Percentiles rank a stretch among this genome's conserved stretches.
Conservation (phyloP, 2,888 invertebrate species). For the Piscicola geometra region DNA sequence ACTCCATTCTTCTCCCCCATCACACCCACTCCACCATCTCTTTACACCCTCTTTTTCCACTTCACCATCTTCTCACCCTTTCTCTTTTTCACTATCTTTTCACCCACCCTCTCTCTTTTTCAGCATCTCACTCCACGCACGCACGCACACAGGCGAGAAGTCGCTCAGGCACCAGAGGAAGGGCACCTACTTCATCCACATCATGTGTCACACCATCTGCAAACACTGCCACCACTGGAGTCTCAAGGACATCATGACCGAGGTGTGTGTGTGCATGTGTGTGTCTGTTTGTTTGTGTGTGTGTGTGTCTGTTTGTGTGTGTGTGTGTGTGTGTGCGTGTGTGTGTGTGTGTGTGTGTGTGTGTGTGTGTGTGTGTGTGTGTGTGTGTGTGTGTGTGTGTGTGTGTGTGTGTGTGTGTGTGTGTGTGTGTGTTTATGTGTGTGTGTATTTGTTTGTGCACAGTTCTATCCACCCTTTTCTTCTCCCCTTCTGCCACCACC, state of each 20-base stretch:
- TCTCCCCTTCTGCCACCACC: no score
- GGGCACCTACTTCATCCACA: slow-evolving; percentile 28
- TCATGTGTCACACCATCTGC: not conserved
- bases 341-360: no score
- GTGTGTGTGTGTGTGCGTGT: no score
- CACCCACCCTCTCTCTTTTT: not conserved
- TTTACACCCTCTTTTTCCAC: not conserved
- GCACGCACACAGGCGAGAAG: slow-evolving; percentile 1
- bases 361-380: no score
- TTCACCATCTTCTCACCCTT: not conserved
- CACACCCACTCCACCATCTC: not conserved
- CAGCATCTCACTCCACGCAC: not conserved
- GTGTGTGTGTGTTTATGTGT: not conserved
- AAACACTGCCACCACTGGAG: slow-evolving; percentile 13
- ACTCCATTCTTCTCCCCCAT: not conserved
- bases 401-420: not conserved
- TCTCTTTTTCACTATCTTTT: not conserved
- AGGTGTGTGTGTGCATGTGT: not conserved
- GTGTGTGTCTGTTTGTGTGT: no score
- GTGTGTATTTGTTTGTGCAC: no score
- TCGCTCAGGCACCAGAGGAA: slow-evolving; percentile 9
- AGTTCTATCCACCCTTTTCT: no score
- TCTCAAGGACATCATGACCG: slow-evolving; percentile 14
- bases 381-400: not conserved
- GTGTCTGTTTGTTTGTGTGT: no score